Conservation (phyloP, 1,140 invertebrate genomes). For the Habropoda laboriosa region DNA sequence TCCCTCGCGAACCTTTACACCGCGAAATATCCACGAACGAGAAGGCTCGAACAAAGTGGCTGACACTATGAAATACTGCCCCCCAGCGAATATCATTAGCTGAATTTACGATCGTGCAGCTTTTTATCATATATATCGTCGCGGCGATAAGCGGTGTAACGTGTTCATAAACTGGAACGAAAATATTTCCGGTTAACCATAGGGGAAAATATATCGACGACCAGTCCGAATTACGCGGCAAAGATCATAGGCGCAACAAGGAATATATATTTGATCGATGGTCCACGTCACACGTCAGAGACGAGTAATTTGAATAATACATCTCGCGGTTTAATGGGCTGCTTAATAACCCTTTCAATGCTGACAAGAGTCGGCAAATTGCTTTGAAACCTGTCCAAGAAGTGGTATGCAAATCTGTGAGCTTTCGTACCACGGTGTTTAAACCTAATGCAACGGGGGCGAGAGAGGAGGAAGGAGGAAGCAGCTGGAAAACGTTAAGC, state of each 20-base stretch:
- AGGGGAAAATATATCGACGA: background rate
- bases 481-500: background rate
- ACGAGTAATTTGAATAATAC: conserved; percentile 44
- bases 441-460: background rate
- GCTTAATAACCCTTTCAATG: conserved; percentile 34
- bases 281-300: background rate
- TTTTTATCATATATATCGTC: conserved; percentile 5
- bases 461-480: background rate
- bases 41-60: background rate
- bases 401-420: conserved; percentile 2
- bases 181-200: conserved; percentile 14
- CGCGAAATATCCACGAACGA: too few relatives aligned
- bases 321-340: conserved; percentile 25
- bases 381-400: conserved; percentile 38
- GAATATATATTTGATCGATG: conserved; percentile 28
- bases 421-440: conserved; percentile 6
- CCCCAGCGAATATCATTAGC: background rate
- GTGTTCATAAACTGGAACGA: conserved; percentile 27
- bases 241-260: background rate
- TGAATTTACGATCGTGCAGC: background rate
- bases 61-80: background rate
- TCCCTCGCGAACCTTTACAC: too few relatives aligned
- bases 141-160: conserved; percentile 7
- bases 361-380: conserved; percentile 27
- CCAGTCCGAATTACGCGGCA: background rate